Evolutionary conservation across 2,888 invertebrate genomes (phyloP), one percentile per base, ranked within the genome.

Genomic region (Lepidocyrtoides sp.): DNA sequence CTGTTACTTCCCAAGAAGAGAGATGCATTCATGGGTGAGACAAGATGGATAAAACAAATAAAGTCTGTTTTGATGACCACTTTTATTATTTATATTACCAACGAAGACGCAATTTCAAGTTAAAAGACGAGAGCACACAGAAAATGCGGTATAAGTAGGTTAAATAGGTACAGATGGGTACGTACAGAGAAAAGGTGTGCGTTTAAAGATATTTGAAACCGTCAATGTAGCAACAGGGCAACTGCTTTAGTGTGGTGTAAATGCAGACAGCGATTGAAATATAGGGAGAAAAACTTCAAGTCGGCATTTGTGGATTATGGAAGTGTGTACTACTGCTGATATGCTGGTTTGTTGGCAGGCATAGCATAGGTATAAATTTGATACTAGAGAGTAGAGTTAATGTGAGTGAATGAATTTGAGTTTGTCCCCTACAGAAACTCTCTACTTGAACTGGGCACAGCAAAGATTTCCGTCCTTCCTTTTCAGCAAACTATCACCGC

Each of bases 391-490:
- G 17, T 20, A 7, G 5, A 23, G 57, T 4, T 63, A 12, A 26
- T 63, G n/a, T 8, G 14, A n/a, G 32, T 63, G 63, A 63, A 63
- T 63, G 29, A 63, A 29, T 57, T 23, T n/a, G n/a, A n/a, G n/a
- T 57, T 57, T 63, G 63, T 63, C 63, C 63, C 63, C 12, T 10
- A 63, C 63, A 63, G 63, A 29, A 60, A 60, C 23, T 23, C 29
- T 63, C 63, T 14, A 63, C 10, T 12, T 63, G 12, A 63, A 60
- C 60, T 60, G 60, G 60, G 66, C 32, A 69, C 36, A 32, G 29
- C 63, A 36, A 69, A 36, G 66, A 2, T 20, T 69, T 69, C 66
- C 36, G 32, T 69, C 60, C 60, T 69, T 29, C 14, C 2, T 36
- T 69, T 3, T n/a, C n/a, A n/a, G n/a, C n/a, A n/a, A n/a, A n/a